Evolutionary conservation across 2,113 vertebrate species (phyloP).

Genomic region (Urocitellus parryii): DNA sequence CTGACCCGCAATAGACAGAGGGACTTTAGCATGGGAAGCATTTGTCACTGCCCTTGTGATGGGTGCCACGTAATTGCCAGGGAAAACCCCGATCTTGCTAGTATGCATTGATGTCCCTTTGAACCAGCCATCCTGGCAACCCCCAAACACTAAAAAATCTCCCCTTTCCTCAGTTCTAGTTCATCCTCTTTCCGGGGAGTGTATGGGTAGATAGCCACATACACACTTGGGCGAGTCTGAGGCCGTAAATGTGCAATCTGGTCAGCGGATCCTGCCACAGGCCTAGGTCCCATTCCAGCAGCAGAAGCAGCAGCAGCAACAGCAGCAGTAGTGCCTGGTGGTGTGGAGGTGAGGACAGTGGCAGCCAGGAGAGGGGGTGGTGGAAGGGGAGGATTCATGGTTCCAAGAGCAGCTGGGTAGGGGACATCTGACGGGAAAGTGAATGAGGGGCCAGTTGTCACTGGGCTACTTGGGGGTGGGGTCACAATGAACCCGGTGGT

Average conservation of each 20-base stretch:
- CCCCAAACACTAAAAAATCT: slow-evolving; percentile 98
- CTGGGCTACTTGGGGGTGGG: slow-evolving; percentile 97
- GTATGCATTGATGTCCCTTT: slow-evolving; percentile 99
- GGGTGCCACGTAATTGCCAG: slow-evolving; percentile 98
- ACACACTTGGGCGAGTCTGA: slow-evolving; percentile 96
- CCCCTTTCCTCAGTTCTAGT: slow-evolving; percentile 96
- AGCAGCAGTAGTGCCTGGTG: slow-evolving; percentile 78
- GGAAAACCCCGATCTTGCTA: slow-evolving; percentile 98
- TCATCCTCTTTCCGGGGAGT: slow-evolving; percentile 97
- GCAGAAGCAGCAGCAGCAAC: slow-evolving; percentile 41
- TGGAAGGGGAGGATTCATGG: slow-evolving; percentile 89
- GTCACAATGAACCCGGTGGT: slow-evolving; percentile 98
- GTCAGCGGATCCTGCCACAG: slow-evolving; percentile 89
- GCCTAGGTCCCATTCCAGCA: slow-evolving; percentile 89
- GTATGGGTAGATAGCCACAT: slow-evolving; percentile 97
- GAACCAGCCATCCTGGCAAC: slow-evolving; percentile 99
- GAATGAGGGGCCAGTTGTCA: slow-evolving; percentile 96
- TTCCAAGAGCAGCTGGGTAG: slow-evolving; percentile 91
- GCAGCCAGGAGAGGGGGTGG: slow-evolving; percentile 95
- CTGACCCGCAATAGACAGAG: slow-evolving; percentile 91
- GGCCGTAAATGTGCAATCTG: slow-evolving; percentile 90
- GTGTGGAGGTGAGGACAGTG: slow-evolving; percentile 87
- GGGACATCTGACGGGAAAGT: slow-evolving; percentile 95
- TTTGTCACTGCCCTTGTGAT: slow-evolving; percentile 94
- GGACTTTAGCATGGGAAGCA: slow-evolving; percentile 92